These are phyloP conservation scores for Nomada flava DNA, from an alignment of 2,888 invertebrate species.

Conservation along the genomic window DNA sequence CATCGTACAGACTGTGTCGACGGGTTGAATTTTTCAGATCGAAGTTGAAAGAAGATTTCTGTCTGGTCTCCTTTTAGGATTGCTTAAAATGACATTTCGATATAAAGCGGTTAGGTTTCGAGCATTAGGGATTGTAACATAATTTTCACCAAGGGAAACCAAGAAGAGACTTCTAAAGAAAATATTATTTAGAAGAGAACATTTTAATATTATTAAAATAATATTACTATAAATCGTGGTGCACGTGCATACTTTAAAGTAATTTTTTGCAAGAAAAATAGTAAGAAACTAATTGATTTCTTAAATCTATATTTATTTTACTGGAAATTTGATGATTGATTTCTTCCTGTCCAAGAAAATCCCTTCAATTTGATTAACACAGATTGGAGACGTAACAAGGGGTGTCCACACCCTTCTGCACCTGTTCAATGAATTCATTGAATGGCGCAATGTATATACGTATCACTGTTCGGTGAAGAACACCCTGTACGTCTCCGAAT, in stretches of 20 bases:
- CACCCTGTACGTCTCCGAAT: conserved; percentile 36
- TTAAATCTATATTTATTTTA: too few species aligned
- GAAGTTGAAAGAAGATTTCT: background rate
- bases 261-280: too few species aligned
- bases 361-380: background rate
- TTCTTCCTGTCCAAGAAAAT: background rate
- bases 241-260: too few species aligned
- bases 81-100: too few species aligned
- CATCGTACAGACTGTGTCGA: background rate
- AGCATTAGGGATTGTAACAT: too few species aligned
- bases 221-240: too few species aligned
- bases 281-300: background rate
- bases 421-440: conserved; percentile 15
- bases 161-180: too few species aligned
- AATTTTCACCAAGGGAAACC: too few species aligned
- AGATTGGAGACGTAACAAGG: background rate
- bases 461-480: conserved; percentile 49
- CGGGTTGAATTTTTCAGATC: background rate
- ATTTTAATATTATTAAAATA: too few species aligned
- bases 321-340: background rate
- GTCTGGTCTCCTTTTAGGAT: too few species aligned
- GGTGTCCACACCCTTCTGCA: background rate
- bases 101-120: too few species aligned
- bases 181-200: too few species aligned
- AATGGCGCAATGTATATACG: conserved; percentile 6